A percentile compares a stretch with the other conserved stretches of the same genome.
Conservation (phyloP, 2,888 invertebrate species). For the Chrysolina oricalcia region DNA sequence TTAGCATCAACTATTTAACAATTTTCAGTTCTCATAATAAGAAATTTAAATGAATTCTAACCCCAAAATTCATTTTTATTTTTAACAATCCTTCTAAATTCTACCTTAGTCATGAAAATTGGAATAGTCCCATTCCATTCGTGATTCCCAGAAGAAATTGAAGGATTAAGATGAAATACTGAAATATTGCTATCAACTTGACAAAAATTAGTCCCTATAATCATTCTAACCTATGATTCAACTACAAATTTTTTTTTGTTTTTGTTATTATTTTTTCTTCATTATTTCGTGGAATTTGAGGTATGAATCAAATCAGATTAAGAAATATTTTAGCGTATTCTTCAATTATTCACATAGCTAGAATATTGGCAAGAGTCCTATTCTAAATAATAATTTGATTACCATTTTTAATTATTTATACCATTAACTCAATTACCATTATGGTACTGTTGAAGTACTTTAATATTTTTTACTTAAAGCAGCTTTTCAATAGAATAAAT, state of each 20-base stretch:
- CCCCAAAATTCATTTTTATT: background rate
- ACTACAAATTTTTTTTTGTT: too few species aligned
- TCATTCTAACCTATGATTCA: constrained; percentile 69
- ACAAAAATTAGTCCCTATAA: constrained; percentile 79
- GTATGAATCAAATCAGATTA: too few species aligned
- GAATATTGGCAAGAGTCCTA: constrained; percentile 60
- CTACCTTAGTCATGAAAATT: constrained; percentile 74
- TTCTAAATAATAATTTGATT: constrained; percentile 42
- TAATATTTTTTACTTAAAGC: constrained; percentile 74
- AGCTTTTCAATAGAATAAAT: constrained; percentile 72
- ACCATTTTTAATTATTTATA: constrained; percentile 71
- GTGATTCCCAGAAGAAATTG: constrained; percentile 77
- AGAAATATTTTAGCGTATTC: too few species aligned
- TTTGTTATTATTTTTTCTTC: too few species aligned
- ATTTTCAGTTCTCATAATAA: too few species aligned
- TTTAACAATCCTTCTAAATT: constrained; percentile 56
- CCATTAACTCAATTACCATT: constrained; percentile 71
- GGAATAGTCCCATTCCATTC: constrained; percentile 76
- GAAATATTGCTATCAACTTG: constrained; percentile 76
- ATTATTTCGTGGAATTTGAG: too few species aligned
- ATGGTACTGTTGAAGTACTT: constrained; percentile 72
- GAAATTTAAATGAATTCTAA: constrained; percentile 63
- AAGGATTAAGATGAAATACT: too few species aligned
- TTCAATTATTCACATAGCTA: too few species aligned
- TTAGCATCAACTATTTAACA: too few species aligned